Evolutionary conservation across 2,888 invertebrate species (phyloP), one percentile per base, ranked within the genome.

Genomic region (Penaeus monodon): DNA sequence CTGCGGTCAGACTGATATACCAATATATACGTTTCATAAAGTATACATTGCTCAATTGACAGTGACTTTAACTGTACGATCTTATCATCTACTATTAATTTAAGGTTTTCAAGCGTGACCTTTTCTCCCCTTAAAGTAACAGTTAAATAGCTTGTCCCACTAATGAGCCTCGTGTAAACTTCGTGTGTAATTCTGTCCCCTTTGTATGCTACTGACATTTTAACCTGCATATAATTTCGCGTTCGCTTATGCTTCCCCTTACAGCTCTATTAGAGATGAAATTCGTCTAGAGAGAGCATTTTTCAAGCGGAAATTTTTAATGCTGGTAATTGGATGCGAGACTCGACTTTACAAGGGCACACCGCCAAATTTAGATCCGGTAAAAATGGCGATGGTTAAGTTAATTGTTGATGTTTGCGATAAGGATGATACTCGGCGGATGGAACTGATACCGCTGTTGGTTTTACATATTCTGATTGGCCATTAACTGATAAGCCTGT

Each of bases 381-480:
- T 65, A 24, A 80, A 81, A 44, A 17, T 81, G 38, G 77, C 57
- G 77, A 77, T 84, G 77, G 77, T 64, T 83, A 73, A 20, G 77
- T 84, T 84, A 84, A 84, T 84, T 84, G 84, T 84, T 77, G 84
- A 84, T 84, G 77, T 57, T 57, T 57, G 57, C 57, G 57, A 57
- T 57, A 57, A 57, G 57, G 57, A 57, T 57, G 57, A 57, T 57
- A 14, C 57, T 57, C 57, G 57, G 57, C 17, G 57, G 57, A 57
- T 57, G 57, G 57, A 57, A n/a, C 68, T 24, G 81, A 81, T 81
- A 81, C 38, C 68, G n/a, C 81, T 81, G 81, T 81, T 81, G 65
- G 81, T 81, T 81, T 81, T 81, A 81, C 81, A 81, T 81, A 81
- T 68, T 81, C 81, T 65, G 81, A 81, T 81, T 81, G 81, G 81